Base-by-base conservation (phyloP, 2,113 vertebrate species). In the Scomber scombrus region DNA sequence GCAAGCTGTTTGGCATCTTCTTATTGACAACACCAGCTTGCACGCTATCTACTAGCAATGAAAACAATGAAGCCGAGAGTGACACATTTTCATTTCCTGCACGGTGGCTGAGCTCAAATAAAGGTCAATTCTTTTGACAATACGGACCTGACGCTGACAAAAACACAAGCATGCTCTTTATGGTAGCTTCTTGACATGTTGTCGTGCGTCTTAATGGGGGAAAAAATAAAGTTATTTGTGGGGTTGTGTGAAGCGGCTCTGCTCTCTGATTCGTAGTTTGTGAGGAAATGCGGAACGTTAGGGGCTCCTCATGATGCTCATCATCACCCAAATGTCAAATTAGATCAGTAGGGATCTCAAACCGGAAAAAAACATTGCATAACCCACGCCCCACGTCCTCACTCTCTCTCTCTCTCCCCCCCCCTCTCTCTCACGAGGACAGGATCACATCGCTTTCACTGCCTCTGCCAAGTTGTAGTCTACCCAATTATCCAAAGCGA, bases 301-400 rank as follows among this genome's bases (percentile, higher is more conserved):
- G 76, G 89, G 58, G 14, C 74, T 83, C 82, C 91, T 93, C 93
- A 92, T 93, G 92, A 93, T 55, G 83, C 87, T 92, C 88, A 92
- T 93, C 91, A 92, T 93, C 91, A 92, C 81, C 70, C 52, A 81
- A 83, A 91, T 52, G 73, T 89, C 75, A 89, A 93, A 94, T 93
- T 92, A 83, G 85, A 94, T 93, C 91, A 92, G 85, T 21, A 13
- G 60, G 46, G 72, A 74, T 88, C 76, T 88, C 49, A 88, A 81
- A 85, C 70, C 10, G 65, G 85, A 15, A 65, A 82, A 19, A 57
- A 81, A 79, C 68, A 75, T 93, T 91, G 51, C 90, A 80, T 88
- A 92, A 92, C 78, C 61, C 68, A 81, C 10, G 47, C 40, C 63
- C 73, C 75, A 63, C 56, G 40, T 75, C 77, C 81, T 60, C 68